Evolutionary conservation across 1,140 invertebrate genomes (phyloP).

Genomic region (Drosophila bipectinata): DNA sequence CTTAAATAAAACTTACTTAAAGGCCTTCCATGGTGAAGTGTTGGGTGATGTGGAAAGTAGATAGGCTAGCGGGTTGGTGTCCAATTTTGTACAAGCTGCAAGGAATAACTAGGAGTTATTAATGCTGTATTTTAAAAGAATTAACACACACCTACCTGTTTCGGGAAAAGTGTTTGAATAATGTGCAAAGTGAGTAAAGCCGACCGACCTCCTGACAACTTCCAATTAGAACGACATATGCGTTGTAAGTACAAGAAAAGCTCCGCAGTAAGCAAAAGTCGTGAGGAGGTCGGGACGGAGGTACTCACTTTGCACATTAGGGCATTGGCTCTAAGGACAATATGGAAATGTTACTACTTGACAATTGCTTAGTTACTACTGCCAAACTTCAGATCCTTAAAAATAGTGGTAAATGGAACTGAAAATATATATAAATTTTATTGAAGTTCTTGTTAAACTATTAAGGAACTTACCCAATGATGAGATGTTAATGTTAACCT

Average conservation of each 20-base stretch:
- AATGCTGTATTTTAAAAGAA: too few relatives aligned
- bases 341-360: too few relatives aligned
- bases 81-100: too few relatives aligned
- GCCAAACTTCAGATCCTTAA: constrained; percentile 4
- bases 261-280: constrained; percentile 3
- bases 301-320: neutral
- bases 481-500: constrained; percentile 19
- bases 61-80: too few relatives aligned
- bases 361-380: neutral
- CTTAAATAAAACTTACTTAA: too few relatives aligned
- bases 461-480: constrained; percentile 29
- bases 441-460: neutral
- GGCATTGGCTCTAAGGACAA: too few relatives aligned
- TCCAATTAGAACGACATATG: constrained; percentile 38
- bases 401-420: constrained; percentile 18
- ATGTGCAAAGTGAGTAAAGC: too few relatives aligned
- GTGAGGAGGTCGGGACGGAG: neutral
- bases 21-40: too few relatives aligned
- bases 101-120: too few relatives aligned
- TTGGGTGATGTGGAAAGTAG: too few relatives aligned
- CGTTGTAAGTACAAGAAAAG: constrained; percentile 33
- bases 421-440: neutral
- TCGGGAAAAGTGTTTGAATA: too few relatives aligned
- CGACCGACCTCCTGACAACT: neutral
- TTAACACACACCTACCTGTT: too few relatives aligned